Conservation (phyloP, 1,140 invertebrate genomes). For the Drosophila ironensis region DNA sequence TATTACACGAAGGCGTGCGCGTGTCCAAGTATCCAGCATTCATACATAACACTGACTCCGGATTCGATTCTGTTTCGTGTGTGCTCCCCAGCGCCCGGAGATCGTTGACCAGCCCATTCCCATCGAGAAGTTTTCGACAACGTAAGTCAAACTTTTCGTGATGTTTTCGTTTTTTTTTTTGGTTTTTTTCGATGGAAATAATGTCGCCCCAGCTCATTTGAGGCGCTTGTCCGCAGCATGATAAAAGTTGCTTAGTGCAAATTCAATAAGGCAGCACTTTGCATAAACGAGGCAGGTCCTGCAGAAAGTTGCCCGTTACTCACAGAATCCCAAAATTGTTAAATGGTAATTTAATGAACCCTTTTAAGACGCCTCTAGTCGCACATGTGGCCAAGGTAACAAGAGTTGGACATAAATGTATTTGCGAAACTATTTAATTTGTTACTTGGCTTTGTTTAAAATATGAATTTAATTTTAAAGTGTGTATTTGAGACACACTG, state of each 20-base stretch:
- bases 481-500: no score
- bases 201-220: conserved; percentile 38
- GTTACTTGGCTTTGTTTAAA: no score
- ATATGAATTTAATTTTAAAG: no score
- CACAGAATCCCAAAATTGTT: conserved; percentile 27
- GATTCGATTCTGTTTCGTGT: conserved; percentile 16
- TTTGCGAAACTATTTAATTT: no score
- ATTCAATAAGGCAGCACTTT: conserved; percentile 66
- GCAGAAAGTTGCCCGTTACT: conserved; percentile 19
- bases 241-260: conserved; percentile 54
- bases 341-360: conserved; percentile 66
- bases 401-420: no score
- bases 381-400: no score
- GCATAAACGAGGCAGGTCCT: conserved; percentile 51
- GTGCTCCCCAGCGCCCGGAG: conserved; percentile 26
- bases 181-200: background rate
- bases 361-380: background rate
- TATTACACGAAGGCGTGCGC: conserved; percentile 54
- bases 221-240: conserved; percentile 39
- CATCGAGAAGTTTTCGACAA: conserved; percentile 1
- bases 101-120: conserved; percentile 42
- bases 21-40: conserved; percentile 33
- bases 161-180: conserved; percentile 4
- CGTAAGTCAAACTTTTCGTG: conserved; percentile 40
- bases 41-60: background rate